A percentile compares a stretch with the other conserved stretches of the same genome.
Conservation (phyloP, 2,888 invertebrate genomes). For the Mycalesis mineus region DNA sequence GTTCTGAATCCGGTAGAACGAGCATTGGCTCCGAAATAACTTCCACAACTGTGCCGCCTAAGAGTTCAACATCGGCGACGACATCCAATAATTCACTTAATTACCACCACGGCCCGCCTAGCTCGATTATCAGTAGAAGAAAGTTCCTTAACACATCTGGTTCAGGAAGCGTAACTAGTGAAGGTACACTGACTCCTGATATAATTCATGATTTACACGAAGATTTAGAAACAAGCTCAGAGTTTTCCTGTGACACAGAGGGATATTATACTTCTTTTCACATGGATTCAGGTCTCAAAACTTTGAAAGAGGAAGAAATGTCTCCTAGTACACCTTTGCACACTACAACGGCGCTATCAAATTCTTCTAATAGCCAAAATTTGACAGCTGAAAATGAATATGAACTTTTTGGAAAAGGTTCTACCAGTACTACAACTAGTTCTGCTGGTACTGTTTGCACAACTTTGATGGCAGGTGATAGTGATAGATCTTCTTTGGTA, state of each 20-base stretch:
- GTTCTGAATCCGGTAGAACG: conserved; percentile 91
- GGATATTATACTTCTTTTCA: conserved; percentile 99
- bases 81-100: conserved; percentile 85
- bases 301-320: conserved; percentile 84
- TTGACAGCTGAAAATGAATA: conserved; percentile 91
- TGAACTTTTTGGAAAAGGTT: conserved; percentile 93
- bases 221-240: conserved; percentile 92
- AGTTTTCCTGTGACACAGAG: conserved; percentile 97
- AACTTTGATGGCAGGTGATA: conserved; percentile 84
- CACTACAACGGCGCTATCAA: conserved; percentile 83
- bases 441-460: conserved; percentile 94
- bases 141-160: conserved; percentile 85
- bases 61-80: conserved; percentile 82
- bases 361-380: conserved; percentile 83
- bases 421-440: conserved; percentile 93
- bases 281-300: conserved; percentile 94
- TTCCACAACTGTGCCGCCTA: conserved; percentile 82
- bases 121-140: conserved; percentile 83
- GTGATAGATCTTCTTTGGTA: conserved; percentile 79
- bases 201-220: conserved; percentile 88
- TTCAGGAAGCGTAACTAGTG: conserved; percentile 90
- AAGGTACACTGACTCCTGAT: conserved; percentile 90
- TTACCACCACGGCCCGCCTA: conserved; percentile 80
- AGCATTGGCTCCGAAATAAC: conserved; percentile 91
- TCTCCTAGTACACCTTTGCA: conserved; percentile 84